A percentile compares a stretch with the other conserved stretches of the same genome.
These are phyloP conservation scores for Sinhomidia bicolor DNA, from an alignment of 2,888 invertebrate genomes.

Conservation along the genomic window DNA sequence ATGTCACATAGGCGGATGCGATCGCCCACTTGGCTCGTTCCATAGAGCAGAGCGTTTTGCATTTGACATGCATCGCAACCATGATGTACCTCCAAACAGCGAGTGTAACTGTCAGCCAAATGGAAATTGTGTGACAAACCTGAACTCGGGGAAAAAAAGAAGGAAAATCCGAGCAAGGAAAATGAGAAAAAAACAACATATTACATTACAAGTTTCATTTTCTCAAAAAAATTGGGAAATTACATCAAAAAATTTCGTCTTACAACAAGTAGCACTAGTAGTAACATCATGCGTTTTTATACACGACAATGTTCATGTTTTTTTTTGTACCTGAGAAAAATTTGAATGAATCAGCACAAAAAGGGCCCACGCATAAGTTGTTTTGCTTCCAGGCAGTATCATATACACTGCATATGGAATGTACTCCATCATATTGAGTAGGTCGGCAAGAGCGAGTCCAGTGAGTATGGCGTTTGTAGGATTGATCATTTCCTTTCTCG, in stretches of 20 bases:
- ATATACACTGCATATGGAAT: slow-evolving; percentile 93
- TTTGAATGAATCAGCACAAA: slow-evolving; percentile 94
- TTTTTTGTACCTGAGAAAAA: slow-evolving; percentile 88
- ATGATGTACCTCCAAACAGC: slow-evolving; percentile 96
- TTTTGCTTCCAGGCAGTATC: slow-evolving; percentile 82
- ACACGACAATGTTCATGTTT: neutral
- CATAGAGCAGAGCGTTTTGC: slow-evolving; percentile 91
- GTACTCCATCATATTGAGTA: slow-evolving; percentile 97
- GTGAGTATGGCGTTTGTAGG: slow-evolving; percentile 96
- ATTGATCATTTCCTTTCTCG: slow-evolving; percentile 94
- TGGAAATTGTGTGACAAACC: slow-evolving; percentile 89
- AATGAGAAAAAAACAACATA: neutral
- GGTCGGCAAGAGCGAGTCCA: slow-evolving; percentile 94
- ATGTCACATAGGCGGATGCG: slow-evolving; percentile 88
- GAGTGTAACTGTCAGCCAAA: slow-evolving; percentile 94
- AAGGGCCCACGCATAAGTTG: slow-evolving; percentile 88
- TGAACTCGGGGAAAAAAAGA: too few species aligned
- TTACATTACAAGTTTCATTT: neutral
- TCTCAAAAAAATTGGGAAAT: neutral
- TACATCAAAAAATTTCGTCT: neutral
- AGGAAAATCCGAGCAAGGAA: too few species aligned
- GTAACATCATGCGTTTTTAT: neutral
- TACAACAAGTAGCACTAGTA: too few species aligned
- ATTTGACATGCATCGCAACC: slow-evolving; percentile 91
- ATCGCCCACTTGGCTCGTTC: slow-evolving; percentile 89